Conservation (phyloP, 92 coral and sea anemone species). For the Virgularia gustaviana region DNA sequence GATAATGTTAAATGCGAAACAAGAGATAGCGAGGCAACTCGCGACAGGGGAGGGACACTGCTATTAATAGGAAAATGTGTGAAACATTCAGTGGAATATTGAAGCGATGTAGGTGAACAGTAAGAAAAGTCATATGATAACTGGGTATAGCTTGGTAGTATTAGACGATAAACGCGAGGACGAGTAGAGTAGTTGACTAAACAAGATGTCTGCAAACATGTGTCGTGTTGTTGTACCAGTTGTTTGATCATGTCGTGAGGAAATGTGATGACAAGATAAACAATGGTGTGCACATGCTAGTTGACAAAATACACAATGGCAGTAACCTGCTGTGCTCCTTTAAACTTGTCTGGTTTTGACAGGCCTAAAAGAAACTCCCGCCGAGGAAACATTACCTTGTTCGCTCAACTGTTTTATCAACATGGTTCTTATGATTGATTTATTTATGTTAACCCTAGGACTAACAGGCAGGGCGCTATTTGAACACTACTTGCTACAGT, state of each 20-base stretch:
- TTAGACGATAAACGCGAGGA: no score
- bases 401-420: background rate
- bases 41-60: constrained; percentile 16
- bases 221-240: background rate
- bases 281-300: constrained; percentile 22
- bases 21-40: constrained; percentile 10
- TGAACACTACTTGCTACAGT: no score
- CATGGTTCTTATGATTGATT: no score
- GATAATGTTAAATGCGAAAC: constrained; percentile 12
- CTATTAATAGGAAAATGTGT: constrained; percentile 18
- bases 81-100: constrained; percentile 1
- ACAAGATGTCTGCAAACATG: background rate
- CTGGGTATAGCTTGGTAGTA: no score
- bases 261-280: constrained; percentile 26
- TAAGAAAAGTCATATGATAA: no score
- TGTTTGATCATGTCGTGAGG: background rate
- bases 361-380: constrained; percentile 6
- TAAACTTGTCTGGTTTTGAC: constrained; percentile 28
- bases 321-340: background rate
- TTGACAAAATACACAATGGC: constrained; percentile 21
- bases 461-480: no score
- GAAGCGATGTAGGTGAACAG: background rate
- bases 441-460: no score
- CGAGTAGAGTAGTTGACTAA: background rate
- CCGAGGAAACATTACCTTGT: background rate